Conservation (phyloP, 1,140 invertebrate genomes). For the Aphis gossypii region DNA sequence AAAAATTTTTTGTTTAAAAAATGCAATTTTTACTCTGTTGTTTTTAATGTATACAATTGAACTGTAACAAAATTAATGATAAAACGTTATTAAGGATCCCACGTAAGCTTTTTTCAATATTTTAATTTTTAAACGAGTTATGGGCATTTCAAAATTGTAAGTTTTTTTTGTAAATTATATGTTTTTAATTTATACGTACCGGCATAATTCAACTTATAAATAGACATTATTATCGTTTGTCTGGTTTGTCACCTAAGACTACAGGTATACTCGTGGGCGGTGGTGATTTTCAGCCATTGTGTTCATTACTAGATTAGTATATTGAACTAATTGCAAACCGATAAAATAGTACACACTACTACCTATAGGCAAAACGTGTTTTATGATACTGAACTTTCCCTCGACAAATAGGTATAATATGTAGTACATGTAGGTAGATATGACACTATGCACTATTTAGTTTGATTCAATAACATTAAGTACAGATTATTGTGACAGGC, state of each 20-base stretch:
- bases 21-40: not conserved
- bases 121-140: not conserved
- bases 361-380: not conserved
- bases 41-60: not conserved
- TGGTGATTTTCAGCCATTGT: not conserved
- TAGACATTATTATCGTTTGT: not conserved
- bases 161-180: slow-evolving; percentile 18
- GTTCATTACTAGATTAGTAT: not conserved
- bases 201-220: not conserved
- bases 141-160: not conserved
- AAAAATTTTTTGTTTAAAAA: too few relatives aligned
- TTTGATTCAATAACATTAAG: not conserved
- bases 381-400: not conserved
- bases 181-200: not conserved
- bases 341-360: not conserved
- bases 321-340: not conserved
- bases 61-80: not conserved
- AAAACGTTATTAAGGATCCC: not conserved
- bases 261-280: not conserved
- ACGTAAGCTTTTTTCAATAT: not conserved
- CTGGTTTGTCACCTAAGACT: not conserved
- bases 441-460: not conserved
- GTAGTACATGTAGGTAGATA: not conserved
- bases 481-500: not conserved
- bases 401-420: slow-evolving; percentile 11